Base-by-base conservation (phyloP, 2,797 vertebrate species). In the Microctenopoma stevenorrisi region DNA sequence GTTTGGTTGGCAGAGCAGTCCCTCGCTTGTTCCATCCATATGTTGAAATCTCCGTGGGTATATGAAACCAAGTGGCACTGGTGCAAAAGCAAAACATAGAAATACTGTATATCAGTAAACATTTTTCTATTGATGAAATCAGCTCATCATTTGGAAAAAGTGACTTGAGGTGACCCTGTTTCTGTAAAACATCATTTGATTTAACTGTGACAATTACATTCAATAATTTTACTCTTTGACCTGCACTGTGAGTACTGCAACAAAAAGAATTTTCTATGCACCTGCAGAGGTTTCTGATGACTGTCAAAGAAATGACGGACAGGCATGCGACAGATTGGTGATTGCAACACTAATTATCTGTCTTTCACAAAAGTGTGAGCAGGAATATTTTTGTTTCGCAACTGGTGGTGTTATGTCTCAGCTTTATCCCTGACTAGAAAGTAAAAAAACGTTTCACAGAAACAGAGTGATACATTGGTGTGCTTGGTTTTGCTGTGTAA, bases 191-290 rank as follows among this genome's bases (percentile, higher is more conserved):
- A 33, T 59, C 33, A 15, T 75, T 46, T 86, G 82, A 90, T 90
- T 90, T 88, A 84, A 88, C 1, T 3, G 54, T 51, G 28, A 78
- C 72, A 68, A 79, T 79, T 75, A 86, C 84, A 80, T 90, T 59
- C 82, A 85, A 82, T 83, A 86, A 86, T 78, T 40, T 57, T 78
- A 69, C 74, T 72, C 86, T 91, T 79, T 83, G 89, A 92, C 84
- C 86, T 89, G 86, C 72, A 14, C 73, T 77, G 70, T 85, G 86
- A 82, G 78, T 35, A 5, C 9, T 47, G 38, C 48, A 75, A 74
- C 43, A 51, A 49, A 49, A 62, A 38, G 48, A 72, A 48, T 25
- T 44, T 25, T 63, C 28, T 30, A 37, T 74, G 58, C 68, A 72
- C 68, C 79, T 68, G 43, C 64, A 26, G 75, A 80, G 63, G 61